These are phyloP conservation scores for Drosophila buzzatii DNA, from an alignment of 2,888 invertebrate species.

Conservation along the genomic window DNA sequence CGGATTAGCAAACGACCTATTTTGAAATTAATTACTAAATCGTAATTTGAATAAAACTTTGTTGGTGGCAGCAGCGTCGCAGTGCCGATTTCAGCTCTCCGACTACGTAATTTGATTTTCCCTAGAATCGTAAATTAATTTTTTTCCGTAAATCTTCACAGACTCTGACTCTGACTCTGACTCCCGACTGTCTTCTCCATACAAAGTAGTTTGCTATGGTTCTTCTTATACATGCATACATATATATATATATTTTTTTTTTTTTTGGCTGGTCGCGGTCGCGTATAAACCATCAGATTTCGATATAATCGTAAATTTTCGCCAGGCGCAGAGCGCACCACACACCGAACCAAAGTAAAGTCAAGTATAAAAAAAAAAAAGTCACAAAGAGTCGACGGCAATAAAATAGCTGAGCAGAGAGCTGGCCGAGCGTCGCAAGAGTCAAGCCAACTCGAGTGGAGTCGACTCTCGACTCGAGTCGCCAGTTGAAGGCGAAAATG, in stretches of 20 bases:
- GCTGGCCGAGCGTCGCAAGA: slow-evolving; percentile 35
- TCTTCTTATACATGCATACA: slow-evolving; percentile 1
- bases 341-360: slow-evolving; percentile 50
- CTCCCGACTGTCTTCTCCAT: slow-evolving; percentile 40
- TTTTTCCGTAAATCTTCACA: slow-evolving; percentile 75
- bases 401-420: slow-evolving; percentile 72
- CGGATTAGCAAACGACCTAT: slow-evolving; percentile 58
- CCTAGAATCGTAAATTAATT: slow-evolving; percentile 79
- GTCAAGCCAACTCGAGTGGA: slow-evolving; percentile 48
- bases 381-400: slow-evolving; percentile 77
- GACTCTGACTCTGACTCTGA: slow-evolving; percentile 40
- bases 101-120: slow-evolving; percentile 77
- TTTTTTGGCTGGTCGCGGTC: slow-evolving; percentile 58
- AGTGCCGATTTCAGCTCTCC: slow-evolving; percentile 27
- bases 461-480: slow-evolving; percentile 55
- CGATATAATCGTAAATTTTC: slow-evolving; percentile 81
- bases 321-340: slow-evolving; percentile 65
- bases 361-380: slow-evolving; percentile 44
- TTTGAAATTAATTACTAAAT: slow-evolving; percentile 75
- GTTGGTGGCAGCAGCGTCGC: slow-evolving; percentile 55
- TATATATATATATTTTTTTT: neutral
- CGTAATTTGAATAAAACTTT: slow-evolving; percentile 76
- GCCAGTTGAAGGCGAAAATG: slow-evolving; percentile 79
- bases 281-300: slow-evolving; percentile 81
- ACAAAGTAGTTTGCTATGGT: slow-evolving; percentile 66